Conservation (phyloP, 2,888 invertebrate genomes). For the Fragum whitleyi region DNA sequence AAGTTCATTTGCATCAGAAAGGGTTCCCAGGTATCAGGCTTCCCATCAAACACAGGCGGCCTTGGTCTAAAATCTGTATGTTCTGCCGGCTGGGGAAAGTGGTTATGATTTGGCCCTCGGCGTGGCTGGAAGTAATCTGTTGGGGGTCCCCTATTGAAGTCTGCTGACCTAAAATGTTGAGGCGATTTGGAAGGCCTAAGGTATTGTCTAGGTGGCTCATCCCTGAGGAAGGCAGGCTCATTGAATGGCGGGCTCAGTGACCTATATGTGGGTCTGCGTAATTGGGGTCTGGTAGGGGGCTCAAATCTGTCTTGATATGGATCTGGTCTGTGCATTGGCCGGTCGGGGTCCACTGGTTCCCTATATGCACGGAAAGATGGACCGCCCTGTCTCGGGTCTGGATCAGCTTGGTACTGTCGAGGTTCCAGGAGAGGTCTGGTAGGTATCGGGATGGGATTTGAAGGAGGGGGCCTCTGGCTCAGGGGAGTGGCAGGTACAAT, state of each 20-base stretch:
- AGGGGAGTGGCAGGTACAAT: background rate
- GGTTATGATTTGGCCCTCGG: background rate
- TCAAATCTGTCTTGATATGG: background rate
- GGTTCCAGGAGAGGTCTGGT: background rate
- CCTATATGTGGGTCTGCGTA: background rate
- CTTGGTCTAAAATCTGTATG: background rate
- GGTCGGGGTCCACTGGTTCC: background rate
- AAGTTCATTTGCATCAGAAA: background rate
- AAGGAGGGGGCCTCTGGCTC: background rate
- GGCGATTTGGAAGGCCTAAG: background rate
- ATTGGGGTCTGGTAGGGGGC: background rate
- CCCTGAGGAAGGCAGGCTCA: background rate
- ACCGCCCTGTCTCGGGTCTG: background rate
- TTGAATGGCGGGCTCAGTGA: background rate
- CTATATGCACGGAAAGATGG: background rate
- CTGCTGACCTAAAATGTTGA: background rate
- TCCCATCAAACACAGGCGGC: background rate
- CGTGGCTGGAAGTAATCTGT: background rate
- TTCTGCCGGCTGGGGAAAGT: background rate
- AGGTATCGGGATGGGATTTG: background rate
- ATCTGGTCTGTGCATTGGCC: background rate
- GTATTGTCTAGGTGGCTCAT: background rate
- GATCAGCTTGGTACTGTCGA: background rate
- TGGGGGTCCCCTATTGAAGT: background rate
- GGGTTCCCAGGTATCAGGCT: background rate